phyloP scores from a whole-genome alignment of 64 coral and sea anemone species.

The Dendrophyllia cribrosa region DNA sequence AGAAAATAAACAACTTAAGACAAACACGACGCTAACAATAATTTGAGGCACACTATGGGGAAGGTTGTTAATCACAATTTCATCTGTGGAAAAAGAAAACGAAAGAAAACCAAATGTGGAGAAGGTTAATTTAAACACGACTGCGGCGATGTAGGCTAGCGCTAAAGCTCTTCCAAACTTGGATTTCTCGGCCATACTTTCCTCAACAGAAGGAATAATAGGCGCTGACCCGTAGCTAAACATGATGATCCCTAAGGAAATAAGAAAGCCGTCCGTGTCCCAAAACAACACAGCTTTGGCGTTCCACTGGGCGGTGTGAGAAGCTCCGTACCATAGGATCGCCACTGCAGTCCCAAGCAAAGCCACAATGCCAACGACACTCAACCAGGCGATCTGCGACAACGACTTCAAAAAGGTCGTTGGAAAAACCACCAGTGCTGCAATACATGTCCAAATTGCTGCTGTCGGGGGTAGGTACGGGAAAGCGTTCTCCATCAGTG shows the following conservation, averaged over 20 bases:
- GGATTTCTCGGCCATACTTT: conserved; percentile 34
- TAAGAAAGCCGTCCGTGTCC: conserved; percentile 30
- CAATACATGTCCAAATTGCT: conserved; percentile 31
- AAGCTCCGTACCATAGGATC: conserved; percentile 2
- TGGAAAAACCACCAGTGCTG: conserved; percentile 25
- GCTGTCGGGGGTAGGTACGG: conserved; percentile 9
- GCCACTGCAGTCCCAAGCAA: background rate
- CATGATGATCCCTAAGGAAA: conserved; percentile 30
- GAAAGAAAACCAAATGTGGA: conserved; percentile 45
- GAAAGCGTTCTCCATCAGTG: conserved; percentile 6
- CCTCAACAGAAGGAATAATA: conserved; percentile 9
- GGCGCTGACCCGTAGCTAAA: conserved; percentile 32
- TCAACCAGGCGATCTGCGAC: conserved; percentile 48
- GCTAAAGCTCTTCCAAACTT: conserved; percentile 24
- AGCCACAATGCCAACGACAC: conserved; percentile 30
- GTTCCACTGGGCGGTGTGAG: conserved; percentile 9
- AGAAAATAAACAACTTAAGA: conserved; percentile 17
- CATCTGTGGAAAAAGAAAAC: conserved; percentile 32
- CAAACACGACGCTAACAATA: background rate
- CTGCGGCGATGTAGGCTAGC: background rate
- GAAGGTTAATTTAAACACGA: conserved; percentile 33
- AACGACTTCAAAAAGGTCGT: conserved; percentile 41
- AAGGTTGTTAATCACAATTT: conserved; percentile 50
- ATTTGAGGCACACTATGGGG: background rate
- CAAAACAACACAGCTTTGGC: conserved; percentile 29